Base-by-base conservation (phyloP, 2,113 vertebrate genomes). In the Silurus glanis region DNA sequence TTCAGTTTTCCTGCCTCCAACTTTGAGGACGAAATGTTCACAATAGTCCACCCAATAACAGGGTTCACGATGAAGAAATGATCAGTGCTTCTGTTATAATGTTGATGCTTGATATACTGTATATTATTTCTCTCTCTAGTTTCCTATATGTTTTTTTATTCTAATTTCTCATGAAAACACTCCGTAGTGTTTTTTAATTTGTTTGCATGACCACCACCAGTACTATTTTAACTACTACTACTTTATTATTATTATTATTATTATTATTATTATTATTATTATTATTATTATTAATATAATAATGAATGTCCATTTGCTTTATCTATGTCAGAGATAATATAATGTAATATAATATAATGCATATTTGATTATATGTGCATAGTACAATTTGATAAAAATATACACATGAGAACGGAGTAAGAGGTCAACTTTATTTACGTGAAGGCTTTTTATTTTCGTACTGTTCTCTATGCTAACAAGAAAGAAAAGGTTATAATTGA, bases 341-440 rank as follows among this genome's bases (percentile, higher is more conserved):
- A 66, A 66, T 66, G 25, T 25, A 66, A 66, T 71, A 71, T 45
- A 71, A 71, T 71, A 71, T 47, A 72, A 72, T 72, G 47, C 17
- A 14, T 16, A 12, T 58, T 17, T 58, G 71, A 4, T 8, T 17
- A 37, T 37, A 37, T 37, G 37, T 37, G 37, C 37, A 37, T 37
- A 37, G 37, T 37, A 37, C 37, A 37, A 37, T 37, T 37, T 37
- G 37, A 37, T 37, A 37, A 37, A 37, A 2, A 37, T 37, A 37
- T 37, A 37, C 37, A 37, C 37, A 2, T 37, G 37, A 45, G 28
- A 45, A 47, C 17, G 47, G 16, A 4, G 7, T 3, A 47, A 3
- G 7, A 72, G 2, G 13, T 7, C 19, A 72, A 9, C 9, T 62
- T 61, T 62, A 47, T 23, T 62, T 81, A 5, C 62, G 61, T 81